Base-by-base conservation (phyloP, 2,888 invertebrate genomes). In the Sminthurinus aureus region DNA sequence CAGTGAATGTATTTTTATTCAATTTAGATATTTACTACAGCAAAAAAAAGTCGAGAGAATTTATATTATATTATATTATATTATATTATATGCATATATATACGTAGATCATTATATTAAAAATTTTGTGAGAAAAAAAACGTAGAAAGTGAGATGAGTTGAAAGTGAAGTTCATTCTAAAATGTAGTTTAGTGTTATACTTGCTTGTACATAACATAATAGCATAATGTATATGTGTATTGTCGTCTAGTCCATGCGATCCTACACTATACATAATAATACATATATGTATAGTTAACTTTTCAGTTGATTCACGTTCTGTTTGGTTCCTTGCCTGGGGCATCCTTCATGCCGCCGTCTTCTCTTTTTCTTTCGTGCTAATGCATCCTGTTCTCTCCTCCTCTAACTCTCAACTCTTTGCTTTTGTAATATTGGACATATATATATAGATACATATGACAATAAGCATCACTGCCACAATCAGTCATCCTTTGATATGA, bases 101-200 rank as follows among this genome's bases (percentile, higher is more conserved):
- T n/a, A 69, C n/a, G n/a, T 69, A 69, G 20, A 74, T 74, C 50
- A 71, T 74, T 74, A 74, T 71, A 71, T 71, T 71, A 76, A 76
- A 76, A 51, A 76, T 76, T 74, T 74, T 74, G 26, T 50, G 51
- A 76, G 52, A 76, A 79, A 79, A 79, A 79, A 79, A 64, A 78
- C 51, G 52, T 79, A 82, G 82, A 82, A 82, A 82, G 82, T 82
- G 82, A 82, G 79, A 79, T 79, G 71, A 79, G 79, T 79, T 79
- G 82, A 83, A 83, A 83, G 82, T 83, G 82, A 83, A 83, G 82
- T 83, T 83, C 82, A 83, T 83, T 78, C 73, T 66, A 67, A 83
- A 83, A 67, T 78, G 82, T 76, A 52, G 82, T 67, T 50, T 77
- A 82, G 20, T 77, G 64, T 74, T 75, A 26, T 74, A 81, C 64